phyloP scores from a whole-genome alignment of 1,140 invertebrate genomes.

The Zeugodacus cucurbitae region DNA sequence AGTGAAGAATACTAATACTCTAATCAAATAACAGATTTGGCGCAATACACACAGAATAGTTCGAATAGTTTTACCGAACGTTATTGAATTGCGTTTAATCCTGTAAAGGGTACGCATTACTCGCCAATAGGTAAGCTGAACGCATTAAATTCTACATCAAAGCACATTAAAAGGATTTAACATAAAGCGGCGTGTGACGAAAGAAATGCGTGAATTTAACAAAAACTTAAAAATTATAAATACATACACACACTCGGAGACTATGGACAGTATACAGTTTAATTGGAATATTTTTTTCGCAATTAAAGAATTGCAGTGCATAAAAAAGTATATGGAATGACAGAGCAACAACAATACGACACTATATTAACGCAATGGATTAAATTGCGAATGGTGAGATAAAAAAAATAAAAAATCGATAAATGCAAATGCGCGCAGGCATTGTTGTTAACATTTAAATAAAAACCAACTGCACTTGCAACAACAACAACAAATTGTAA shows the following conservation, averaged over 20 bases:
- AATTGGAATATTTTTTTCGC: background rate
- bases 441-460: constrained; percentile 39
- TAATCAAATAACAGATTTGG: no score
- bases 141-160: background rate
- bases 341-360: background rate
- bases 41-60: no score
- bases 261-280: background rate
- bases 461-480: background rate
- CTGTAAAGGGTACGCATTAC: constrained; percentile 1
- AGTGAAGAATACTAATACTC: no score
- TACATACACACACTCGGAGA: background rate
- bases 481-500: background rate
- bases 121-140: background rate
- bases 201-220: background rate
- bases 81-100: constrained; percentile 1
- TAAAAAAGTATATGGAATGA: background rate
- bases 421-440: constrained; percentile 33
- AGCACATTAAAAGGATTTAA: background rate
- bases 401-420: constrained; percentile 7
- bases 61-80: background rate
- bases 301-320: background rate
- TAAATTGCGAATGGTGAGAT: background rate
- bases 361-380: background rate
- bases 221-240: background rate
- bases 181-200: no score